phyloP scores from a whole-genome alignment of 2,113 vertebrate species.

The Bostrychus sinensis region DNA sequence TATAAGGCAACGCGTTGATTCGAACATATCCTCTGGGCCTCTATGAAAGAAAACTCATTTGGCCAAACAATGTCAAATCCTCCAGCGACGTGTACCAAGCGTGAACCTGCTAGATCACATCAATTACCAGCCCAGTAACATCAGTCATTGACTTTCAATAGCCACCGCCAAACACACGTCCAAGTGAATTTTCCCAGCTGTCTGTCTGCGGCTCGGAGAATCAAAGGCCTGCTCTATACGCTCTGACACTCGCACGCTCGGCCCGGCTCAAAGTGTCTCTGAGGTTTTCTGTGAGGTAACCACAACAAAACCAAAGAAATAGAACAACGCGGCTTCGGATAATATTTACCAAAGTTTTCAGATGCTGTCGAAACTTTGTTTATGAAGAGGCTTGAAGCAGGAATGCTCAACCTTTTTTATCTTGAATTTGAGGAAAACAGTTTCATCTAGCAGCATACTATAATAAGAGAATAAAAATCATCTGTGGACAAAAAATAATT shows the following conservation, averaged over 20 bases:
- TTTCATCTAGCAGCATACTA: too few relatives aligned
- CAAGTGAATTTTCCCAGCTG: constrained; percentile 52
- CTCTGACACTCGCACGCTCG: constrained; percentile 25
- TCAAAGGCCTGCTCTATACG: constrained; percentile 37
- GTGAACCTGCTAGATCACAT: constrained; percentile 55
- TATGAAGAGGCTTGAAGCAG: too few relatives aligned
- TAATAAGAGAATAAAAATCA: too few relatives aligned
- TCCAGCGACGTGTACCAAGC: constrained; percentile 44
- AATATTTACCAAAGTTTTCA: background rate
- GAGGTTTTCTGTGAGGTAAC: constrained; percentile 8
- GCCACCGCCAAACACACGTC: constrained; percentile 50
- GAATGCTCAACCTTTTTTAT: too few relatives aligned
- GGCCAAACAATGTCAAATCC: constrained; percentile 60
- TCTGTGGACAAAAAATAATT: too few relatives aligned
- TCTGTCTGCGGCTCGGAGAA: constrained; percentile 43
- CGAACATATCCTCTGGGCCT: constrained; percentile 49
- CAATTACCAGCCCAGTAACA: constrained; percentile 54
- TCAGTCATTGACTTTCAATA: constrained; percentile 59
- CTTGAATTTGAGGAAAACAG: too few relatives aligned
- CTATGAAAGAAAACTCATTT: constrained; percentile 50
- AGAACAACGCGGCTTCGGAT: background rate
- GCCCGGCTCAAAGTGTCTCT: background rate
- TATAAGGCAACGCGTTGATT: constrained; percentile 15
- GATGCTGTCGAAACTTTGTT: background rate
- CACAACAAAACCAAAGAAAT: background rate